Evolutionary conservation across 92 coral and sea anemone species (phyloP), one percentile per base, ranked within the genome.

Genomic region (Porites lobata): DNA sequence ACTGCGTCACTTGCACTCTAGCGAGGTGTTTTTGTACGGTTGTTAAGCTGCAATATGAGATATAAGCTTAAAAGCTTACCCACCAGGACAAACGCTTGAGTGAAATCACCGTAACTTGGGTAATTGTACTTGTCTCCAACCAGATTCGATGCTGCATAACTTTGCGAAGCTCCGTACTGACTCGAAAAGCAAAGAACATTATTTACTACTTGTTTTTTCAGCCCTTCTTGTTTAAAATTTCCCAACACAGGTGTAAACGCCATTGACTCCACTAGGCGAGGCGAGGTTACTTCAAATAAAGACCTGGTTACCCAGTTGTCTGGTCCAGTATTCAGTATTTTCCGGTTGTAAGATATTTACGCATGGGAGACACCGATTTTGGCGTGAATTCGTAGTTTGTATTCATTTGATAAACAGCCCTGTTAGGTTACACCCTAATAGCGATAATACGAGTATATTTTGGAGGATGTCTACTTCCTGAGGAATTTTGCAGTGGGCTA

Each of bases 21-120:
- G 47, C 47, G 47, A 38, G 47, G 47, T 38, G 47, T 38, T 38
- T 29, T 38, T 38, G 47, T 38, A 58, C 13, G 63, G 14, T 58
- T 58, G 63, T 58, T 65, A 29, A 29, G 47, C 47, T 38, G 47
- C 70, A 15, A 11, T 64, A 50, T 17, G 11, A 17, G 29, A 4
- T 11, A 8, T 11, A 24, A 24, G 29, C 29, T 32, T n/a, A 19
- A 15, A 6, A 8, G 6, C 59, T 22, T 20, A 81, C 98, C 71
- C 75, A 98, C 99, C 96, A 98, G 87, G 76, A 98, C 99, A 85
- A 98, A 96, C n/a, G 99, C 80, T 77, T 92, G 96, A 15, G 95
- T 93, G 80, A 96, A 96, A 72, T 98, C 99, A 17, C 99, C 99
- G 82, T 98, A 98, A 59, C 52, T 79, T 0, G 99, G 99, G 80